A percentile compares a stretch with the other conserved stretches of the same genome.
phyloP scores from a whole-genome alignment of 1,140 invertebrate genomes.

The Panagrolaimus sp. region DNA sequence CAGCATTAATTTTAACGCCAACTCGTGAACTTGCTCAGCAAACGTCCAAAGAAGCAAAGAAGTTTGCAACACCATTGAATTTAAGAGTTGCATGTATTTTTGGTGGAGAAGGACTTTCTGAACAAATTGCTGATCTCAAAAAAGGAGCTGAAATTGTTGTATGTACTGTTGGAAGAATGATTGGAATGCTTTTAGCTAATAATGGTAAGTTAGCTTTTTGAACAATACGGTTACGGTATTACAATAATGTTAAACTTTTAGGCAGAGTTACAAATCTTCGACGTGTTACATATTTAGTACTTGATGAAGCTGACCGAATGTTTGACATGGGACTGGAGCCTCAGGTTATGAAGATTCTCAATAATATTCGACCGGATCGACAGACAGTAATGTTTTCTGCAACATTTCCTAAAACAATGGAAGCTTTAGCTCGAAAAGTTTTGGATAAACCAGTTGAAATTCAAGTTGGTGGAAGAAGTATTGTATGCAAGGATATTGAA shows the following conservation, averaged over 20 bases:
- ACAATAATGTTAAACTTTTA: no score
- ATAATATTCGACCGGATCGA: conserved; percentile 89
- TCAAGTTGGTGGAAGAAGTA: conserved; percentile 77
- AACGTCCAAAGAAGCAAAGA: conserved; percentile 91
- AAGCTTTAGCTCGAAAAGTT: conserved; percentile 86
- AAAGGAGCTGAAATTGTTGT: conserved; percentile 96
- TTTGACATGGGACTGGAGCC: conserved; percentile 99
- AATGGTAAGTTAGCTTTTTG: conserved; percentile 64
- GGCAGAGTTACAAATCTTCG: conserved; percentile 85
- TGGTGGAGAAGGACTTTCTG: conserved; percentile 91
- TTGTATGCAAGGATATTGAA: conserved; percentile 96
- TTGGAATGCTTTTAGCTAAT: conserved; percentile 98
- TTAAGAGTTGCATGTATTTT: conserved; percentile 91
- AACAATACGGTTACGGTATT: no score
- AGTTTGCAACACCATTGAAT: conserved; percentile 81
- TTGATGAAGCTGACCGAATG: conserved; percentile 99
- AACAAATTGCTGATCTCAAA: conserved; percentile 95
- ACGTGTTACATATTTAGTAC: conserved; percentile 88
- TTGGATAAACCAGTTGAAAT: conserved; percentile 92
- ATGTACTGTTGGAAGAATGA: conserved; percentile 98
- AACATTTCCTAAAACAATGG: conserved; percentile 97
- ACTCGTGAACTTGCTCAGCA: conserved; percentile 97
- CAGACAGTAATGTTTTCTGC: conserved; percentile 98
- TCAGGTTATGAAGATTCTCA: conserved; percentile 84
- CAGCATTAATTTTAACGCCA: conserved; percentile 87